phyloP scores from a whole-genome alignment of 2,888 invertebrate species.

The Nomada ferruginata region DNA sequence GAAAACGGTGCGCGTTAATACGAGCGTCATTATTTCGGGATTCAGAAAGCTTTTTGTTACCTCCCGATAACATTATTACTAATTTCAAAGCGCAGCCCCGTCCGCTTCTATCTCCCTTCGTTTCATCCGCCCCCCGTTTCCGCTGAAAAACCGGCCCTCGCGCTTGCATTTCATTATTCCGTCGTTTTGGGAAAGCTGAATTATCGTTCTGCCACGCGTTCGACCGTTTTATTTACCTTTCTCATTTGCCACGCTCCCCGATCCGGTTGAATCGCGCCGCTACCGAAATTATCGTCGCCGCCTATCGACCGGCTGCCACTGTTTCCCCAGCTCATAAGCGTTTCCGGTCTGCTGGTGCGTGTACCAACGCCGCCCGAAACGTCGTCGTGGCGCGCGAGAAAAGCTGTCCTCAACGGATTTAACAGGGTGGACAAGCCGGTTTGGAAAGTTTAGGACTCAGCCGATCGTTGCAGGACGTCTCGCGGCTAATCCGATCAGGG shows the following conservation, averaged over 20 bases:
- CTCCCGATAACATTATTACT: constrained; percentile 64
- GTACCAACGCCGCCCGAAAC: background rate
- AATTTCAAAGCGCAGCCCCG: constrained; percentile 52
- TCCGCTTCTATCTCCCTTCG: fast-evolving
- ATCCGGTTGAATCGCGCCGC: constrained; percentile 3
- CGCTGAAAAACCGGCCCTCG: constrained; percentile 51
- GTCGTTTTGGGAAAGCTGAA: constrained; percentile 22
- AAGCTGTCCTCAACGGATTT: constrained; percentile 20
- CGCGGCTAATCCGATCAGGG: constrained; percentile 48
- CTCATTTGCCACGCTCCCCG: constrained; percentile 12
- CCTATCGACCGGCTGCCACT: constrained; percentile 13
- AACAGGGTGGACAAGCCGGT: background rate
- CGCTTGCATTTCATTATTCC: constrained; percentile 52
- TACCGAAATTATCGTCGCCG: constrained; percentile 33
- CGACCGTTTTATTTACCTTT: constrained; percentile 54
- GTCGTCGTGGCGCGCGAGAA: background rate
- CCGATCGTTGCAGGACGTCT: constrained; percentile 8
- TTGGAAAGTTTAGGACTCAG: constrained; percentile 27
- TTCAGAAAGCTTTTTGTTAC: constrained; percentile 63
- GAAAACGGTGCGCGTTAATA: constrained; percentile 63
- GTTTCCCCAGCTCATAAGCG: constrained; percentile 26
- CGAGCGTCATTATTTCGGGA: constrained; percentile 63
- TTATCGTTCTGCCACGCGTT: constrained; percentile 49
- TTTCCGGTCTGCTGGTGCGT: background rate
- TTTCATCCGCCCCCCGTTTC: background rate